These are phyloP conservation scores for Gymnocheta viridis DNA, from an alignment of 2,888 invertebrate species.

Conservation along the genomic window DNA sequence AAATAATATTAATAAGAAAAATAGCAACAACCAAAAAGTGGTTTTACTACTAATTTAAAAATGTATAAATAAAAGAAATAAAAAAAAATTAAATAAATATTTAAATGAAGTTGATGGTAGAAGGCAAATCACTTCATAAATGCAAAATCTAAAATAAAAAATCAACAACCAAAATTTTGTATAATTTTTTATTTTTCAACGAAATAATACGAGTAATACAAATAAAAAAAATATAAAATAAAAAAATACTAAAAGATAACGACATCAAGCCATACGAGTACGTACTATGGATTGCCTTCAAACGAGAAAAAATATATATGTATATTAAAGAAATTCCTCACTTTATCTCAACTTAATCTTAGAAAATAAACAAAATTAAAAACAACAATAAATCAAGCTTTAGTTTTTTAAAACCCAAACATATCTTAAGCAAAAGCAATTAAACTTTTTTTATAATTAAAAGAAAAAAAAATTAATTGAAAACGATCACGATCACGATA, in stretches of 20 bases:
- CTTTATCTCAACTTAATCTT: constrained; percentile 37
- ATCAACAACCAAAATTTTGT: constrained; percentile 48
- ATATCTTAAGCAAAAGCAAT: neutral
- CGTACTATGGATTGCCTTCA: constrained; percentile 48
- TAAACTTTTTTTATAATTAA: neutral
- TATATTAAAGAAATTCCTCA: constrained; percentile 32
- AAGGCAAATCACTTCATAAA: constrained; percentile 70
- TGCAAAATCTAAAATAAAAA: constrained; percentile 64
- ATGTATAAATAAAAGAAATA: constrained; percentile 42
- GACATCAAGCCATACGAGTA: constrained; percentile 25
- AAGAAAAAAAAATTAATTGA: neutral
- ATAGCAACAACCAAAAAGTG: constrained; percentile 61
- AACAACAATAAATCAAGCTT: constrained; percentile 10
- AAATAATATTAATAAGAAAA: constrained; percentile 54
- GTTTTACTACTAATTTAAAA: constrained; percentile 67
- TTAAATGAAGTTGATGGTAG: constrained; percentile 69
- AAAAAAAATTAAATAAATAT: constrained; percentile 59
- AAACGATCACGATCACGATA: neutral
- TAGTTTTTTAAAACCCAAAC: neutral
- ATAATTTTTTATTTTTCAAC: constrained; percentile 22
- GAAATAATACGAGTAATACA: constrained; percentile 38
- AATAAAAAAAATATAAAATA: constrained; percentile 18
- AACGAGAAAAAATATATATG: neutral
- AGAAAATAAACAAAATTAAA: constrained; percentile 20
- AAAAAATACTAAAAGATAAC: constrained; percentile 48